phyloP scores from a whole-genome alignment of 2,888 invertebrate species.

The Synanthedon andrenaeformis region DNA sequence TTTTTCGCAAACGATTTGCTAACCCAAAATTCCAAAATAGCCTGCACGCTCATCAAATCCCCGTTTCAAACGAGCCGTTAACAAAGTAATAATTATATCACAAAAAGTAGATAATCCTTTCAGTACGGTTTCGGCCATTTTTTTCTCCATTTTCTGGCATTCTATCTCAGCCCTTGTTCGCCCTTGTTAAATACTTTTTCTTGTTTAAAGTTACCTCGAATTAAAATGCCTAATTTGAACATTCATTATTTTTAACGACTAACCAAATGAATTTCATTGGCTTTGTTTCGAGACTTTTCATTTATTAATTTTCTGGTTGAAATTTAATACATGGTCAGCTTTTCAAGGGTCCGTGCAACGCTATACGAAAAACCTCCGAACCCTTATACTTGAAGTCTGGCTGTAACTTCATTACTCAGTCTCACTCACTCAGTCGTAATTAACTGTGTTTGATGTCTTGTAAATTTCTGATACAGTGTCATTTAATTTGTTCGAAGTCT shows the following conservation, averaged over 20 bases:
- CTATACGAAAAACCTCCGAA: no score
- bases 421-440: no score
- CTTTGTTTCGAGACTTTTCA: constrained; percentile 1
- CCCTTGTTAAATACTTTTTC: not conserved
- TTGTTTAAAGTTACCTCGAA: not conserved
- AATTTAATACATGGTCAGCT: no score
- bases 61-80: not conserved
- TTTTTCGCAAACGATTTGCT: no score
- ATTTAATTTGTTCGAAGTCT: no score
- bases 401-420: no score
- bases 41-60: not conserved
- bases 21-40: no score
- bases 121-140: not conserved
- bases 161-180: constrained; percentile 4
- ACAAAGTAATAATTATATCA: not conserved
- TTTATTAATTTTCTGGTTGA: not conserved
- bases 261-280: constrained; percentile 3
- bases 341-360: no score
- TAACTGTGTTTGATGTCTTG: no score
- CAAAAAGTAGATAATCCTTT: not conserved
- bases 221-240: constrained; percentile 8
- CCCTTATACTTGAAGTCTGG: no score
- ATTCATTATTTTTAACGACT: constrained; percentile 8
- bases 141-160: not conserved
- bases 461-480: no score